Evolutionary conservation across 2,113 vertebrate species (phyloP).

Genomic region (Tachysurus vachellii): DNA sequence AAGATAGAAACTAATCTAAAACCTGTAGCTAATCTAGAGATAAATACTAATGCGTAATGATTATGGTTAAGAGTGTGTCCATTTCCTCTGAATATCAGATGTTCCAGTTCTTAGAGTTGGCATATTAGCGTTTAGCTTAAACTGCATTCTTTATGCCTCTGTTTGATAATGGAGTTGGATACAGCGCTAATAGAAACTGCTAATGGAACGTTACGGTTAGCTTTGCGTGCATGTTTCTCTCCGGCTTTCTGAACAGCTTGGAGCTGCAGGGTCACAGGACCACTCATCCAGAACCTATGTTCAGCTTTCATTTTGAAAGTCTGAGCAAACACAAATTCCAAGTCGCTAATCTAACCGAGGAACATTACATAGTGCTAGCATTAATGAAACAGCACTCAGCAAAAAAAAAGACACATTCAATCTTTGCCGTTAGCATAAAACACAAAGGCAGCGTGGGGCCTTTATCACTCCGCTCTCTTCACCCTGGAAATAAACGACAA

Average conservation of each 20-base stretch:
- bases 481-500: constrained; percentile 14
- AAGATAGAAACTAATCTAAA: not conserved
- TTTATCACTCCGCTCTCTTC: not conserved
- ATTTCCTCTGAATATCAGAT: constrained; percentile 2
- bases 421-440: not conserved
- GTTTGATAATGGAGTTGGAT: not conserved
- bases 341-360: not conserved
- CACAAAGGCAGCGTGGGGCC: constrained; percentile 2
- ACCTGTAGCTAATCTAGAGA: not conserved
- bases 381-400: constrained; percentile 8
- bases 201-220: not conserved
- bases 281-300: not conserved
- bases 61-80: not conserved
- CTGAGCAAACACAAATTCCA: constrained; percentile 20
- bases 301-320: not conserved
- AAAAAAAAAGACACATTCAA: not conserved
- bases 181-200: not conserved
- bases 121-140: not conserved
- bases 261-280: not conserved
- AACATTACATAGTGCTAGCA: not conserved
- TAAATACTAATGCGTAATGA: not conserved
- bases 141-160: not conserved
- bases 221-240: not conserved
- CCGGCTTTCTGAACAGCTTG: constrained; percentile 11
- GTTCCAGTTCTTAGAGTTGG: not conserved